phyloP scores from a whole-genome alignment of 37 sponge, comb jelly and placozoan genomes.

The Haliclona indistincta region DNA sequence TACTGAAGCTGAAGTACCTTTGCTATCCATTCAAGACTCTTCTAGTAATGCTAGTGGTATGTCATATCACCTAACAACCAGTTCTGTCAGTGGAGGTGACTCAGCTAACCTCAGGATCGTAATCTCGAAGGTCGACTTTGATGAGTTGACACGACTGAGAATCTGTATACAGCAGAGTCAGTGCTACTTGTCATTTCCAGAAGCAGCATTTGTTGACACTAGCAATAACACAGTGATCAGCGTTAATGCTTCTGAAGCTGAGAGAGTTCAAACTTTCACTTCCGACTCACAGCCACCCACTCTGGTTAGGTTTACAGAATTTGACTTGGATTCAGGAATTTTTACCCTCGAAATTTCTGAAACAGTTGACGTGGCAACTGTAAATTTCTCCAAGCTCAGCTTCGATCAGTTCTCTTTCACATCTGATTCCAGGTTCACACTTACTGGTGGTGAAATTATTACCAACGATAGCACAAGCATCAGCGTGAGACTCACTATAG shows the following conservation, averaged over 20 bases:
- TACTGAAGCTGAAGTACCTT: conserved; percentile 7
- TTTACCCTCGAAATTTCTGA: conserved; percentile 58
- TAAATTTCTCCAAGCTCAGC: conserved; percentile 47
- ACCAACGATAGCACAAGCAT: conserved; percentile 58
- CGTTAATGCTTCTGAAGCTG: conserved; percentile 18
- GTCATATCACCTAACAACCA: conserved; percentile 32
- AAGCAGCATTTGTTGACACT: conserved; percentile 46
- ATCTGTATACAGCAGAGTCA: conserved; percentile 61
- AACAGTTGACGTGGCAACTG: conserved; percentile 51
- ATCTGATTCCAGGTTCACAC: conserved; percentile 30
- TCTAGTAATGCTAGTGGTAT: neutral
- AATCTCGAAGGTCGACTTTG: conserved; percentile 39
- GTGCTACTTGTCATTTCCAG: conserved; percentile 68
- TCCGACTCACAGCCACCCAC: conserved; percentile 50
- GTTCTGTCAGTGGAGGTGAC: conserved; percentile 33
- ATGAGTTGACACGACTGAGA: conserved; percentile 41
- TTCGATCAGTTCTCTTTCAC: conserved; percentile 26
- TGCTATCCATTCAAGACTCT: conserved; percentile 43
- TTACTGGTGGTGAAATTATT: conserved; percentile 46
- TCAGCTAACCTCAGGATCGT: conserved; percentile 32
- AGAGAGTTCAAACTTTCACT: conserved; percentile 30
- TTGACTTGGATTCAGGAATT: conserved; percentile 76
- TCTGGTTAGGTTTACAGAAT: conserved; percentile 50
- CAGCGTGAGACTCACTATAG: conserved; percentile 51
- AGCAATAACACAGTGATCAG: conserved; percentile 33